phyloP scores from a whole-genome alignment of 2,797 vertebrate genomes.

The Sebastes itinus region DNA sequence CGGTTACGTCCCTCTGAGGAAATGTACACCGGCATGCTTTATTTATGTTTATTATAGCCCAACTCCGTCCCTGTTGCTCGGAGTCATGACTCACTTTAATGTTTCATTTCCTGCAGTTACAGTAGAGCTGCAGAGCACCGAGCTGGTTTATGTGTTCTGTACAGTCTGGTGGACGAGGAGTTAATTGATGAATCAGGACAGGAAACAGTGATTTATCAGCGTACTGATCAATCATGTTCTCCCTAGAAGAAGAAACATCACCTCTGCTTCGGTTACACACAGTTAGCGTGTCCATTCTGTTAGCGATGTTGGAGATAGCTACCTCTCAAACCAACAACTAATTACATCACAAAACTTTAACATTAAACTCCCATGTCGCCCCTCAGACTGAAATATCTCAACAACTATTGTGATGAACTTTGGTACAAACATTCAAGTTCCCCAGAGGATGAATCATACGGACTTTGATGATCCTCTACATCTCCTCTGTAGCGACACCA shows the following conservation, averaged over 20 bases:
- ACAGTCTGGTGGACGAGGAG: not conserved
- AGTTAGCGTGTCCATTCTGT: too few relatives aligned
- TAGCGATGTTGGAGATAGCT: not conserved
- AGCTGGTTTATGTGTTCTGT: not conserved
- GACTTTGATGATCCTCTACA: not conserved
- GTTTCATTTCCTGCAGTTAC: conserved; percentile 5
- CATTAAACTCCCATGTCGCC: not conserved
- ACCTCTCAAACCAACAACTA: not conserved
- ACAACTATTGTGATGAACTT: not conserved
- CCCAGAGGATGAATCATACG: not conserved
- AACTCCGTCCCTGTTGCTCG: not conserved
- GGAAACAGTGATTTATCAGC: not conserved
- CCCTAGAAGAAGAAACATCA: not conserved
- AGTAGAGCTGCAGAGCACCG: not conserved
- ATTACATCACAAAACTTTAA: not conserved
- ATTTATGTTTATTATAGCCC: not conserved
- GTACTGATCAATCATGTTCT: not conserved
- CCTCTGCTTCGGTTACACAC: not conserved
- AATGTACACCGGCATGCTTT: not conserved
- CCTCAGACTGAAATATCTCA: not conserved
- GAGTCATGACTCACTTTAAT: conserved; percentile 24
- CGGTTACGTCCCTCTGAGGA: conserved; percentile 22
- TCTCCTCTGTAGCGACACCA: too few relatives aligned
- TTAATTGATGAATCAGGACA: not conserved
- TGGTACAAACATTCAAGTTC: not conserved